Base-by-base conservation (phyloP, 2,797 vertebrate species). In the Odontamblyopus rebecca region DNA sequence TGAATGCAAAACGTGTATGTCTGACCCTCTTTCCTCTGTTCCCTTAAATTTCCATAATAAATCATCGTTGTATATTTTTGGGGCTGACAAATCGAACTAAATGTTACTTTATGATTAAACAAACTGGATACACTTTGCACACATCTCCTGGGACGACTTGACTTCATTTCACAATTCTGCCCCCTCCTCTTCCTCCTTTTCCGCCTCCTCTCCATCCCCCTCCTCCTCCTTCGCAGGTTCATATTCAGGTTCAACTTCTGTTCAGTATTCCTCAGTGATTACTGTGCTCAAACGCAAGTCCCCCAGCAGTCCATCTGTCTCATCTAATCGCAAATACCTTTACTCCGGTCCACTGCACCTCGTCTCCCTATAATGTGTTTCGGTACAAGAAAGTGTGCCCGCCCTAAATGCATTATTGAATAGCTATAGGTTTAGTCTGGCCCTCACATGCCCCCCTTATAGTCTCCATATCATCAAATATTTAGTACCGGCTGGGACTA, bases 391-490 rank as follows among this genome's bases (percentile, higher is more conserved):
- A 63, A 75, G 69, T 19, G 67, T 72, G 67, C 72, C 59, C 32
- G 30, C 61, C 6, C 67, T 6, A 63, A 64, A 76, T 91, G 63
- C 70, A 82, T 88, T 90, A 92, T 91, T 82, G 80, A 92, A 86
- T 80, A 85, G 84, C 82, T 86, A 77, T 91, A 89, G 61, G 81
- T 89, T 87, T 56, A 79, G 85, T 88, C 75, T 78, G 81, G 81
- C 82, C 77, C 72, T 60, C 32, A 2, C 38, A 66, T 66, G 78
- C 57, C 82, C 75, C 77, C 70, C 62, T 78, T 6, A 38, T 78
- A 80, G 75, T 79, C 81, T 75, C 71, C 65, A 32, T 6, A 23
- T 64, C 76, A 91, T 93, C 78, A 91, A 92, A 91, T 91, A 93
- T 93, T 91, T 76, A 93, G 72, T 62, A 67, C 41, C 23, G 84